Conservation (phyloP, 2,797 vertebrate species). For the Natrix natrix region DNA sequence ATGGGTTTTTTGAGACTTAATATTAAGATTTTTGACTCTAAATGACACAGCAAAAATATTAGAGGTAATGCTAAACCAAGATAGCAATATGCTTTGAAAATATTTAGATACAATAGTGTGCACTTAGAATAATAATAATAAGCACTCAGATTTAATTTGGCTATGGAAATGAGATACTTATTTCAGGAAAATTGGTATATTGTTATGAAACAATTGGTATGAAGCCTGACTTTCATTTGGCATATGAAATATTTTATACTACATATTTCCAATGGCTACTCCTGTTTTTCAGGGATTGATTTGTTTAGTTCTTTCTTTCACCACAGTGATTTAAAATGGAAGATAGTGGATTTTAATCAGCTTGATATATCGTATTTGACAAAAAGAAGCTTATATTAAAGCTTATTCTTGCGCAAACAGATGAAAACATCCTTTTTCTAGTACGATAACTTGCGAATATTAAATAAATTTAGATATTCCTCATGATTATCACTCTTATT, state of each 20-base stretch:
- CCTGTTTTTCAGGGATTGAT: background rate
- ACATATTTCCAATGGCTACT: background rate
- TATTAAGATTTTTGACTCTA: conserved; percentile 53
- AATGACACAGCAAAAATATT: conserved; percentile 60
- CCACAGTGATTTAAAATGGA: background rate
- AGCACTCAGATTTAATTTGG: background rate
- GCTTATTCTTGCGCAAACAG: background rate
- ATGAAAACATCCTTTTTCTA: background rate
- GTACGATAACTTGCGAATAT: background rate
- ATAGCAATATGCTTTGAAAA: conserved; percentile 14
- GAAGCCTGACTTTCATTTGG: background rate
- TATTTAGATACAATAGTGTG: background rate
- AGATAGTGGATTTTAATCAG: background rate
- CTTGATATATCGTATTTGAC: background rate
- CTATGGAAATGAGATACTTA: background rate
- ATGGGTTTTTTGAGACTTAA: conserved; percentile 18
- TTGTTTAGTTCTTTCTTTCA: background rate
- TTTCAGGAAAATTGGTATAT: background rate
- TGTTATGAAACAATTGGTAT: background rate
- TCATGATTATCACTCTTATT: background rate
- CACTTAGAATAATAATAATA: background rate
- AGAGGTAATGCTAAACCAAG: background rate
- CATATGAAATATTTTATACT: background rate
- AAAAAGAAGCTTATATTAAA: background rate
- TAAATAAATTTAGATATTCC: background rate